phyloP scores from a whole-genome alignment of 2,888 invertebrate species.

The Pyrocoelia pectoralis region DNA sequence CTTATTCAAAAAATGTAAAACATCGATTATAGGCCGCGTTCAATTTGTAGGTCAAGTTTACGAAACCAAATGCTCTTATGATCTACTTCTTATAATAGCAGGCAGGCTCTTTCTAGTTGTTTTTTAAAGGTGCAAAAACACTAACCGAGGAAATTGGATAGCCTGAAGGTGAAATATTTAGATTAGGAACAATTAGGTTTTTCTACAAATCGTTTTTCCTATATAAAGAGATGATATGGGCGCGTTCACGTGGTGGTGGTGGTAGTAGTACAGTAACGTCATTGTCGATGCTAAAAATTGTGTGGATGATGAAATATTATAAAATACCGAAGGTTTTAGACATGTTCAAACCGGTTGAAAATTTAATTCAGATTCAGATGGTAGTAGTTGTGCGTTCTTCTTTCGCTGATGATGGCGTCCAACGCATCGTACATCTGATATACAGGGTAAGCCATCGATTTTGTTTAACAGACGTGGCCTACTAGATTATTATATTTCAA shows the following conservation, averaged over 20 bases:
- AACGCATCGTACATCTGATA: not conserved
- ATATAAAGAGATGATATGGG: not conserved
- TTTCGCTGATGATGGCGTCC: not conserved
- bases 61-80: not conserved
- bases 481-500: slow-evolving; percentile 17
- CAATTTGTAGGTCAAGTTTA: not conserved
- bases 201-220: not conserved
- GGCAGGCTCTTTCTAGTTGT: too few species aligned
- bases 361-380: not conserved
- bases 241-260: not conserved
- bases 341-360: not conserved
- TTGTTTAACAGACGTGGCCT: slow-evolving; percentile 12
- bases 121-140: too few species aligned
- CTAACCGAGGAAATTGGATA: too few species aligned
- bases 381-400: slow-evolving; percentile 1
- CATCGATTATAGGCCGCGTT: not conserved
- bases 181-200: not conserved
- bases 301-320: slow-evolving; percentile 12
- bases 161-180: too few species aligned
- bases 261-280: not conserved
- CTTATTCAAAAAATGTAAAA: not conserved
- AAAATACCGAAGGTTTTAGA: not conserved
- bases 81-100: too few species aligned
- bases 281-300: not conserved
- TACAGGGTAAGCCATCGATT: not conserved